phyloP scores from a whole-genome alignment of 1,140 invertebrate genomes.

The Pinna nobilis region DNA sequence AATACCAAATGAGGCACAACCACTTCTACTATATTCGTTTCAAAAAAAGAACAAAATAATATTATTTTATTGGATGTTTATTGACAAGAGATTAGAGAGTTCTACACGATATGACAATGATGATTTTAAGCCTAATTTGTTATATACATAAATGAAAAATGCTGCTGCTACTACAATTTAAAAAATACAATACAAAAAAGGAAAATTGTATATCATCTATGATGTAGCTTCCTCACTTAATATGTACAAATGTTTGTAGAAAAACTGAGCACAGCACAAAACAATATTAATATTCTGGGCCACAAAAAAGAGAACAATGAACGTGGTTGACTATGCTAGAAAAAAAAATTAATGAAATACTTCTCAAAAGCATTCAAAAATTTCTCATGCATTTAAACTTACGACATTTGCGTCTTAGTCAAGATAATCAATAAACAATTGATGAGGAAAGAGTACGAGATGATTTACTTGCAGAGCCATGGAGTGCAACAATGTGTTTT shows the following conservation, averaged over 20 bases:
- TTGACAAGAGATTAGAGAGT: slow-evolving; percentile 29
- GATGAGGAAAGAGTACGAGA: background rate
- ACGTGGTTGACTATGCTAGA: too few species aligned
- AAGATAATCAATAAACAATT: slow-evolving; percentile 9
- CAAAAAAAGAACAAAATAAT: slow-evolving; percentile 2
- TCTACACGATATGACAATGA: slow-evolving; percentile 28
- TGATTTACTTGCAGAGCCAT: slow-evolving; percentile 40
- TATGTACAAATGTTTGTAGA: slow-evolving; percentile 27
- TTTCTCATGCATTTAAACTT: slow-evolving; percentile 17
- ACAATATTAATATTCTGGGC: slow-evolving; percentile 9
- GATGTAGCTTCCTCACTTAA: slow-evolving; percentile 7
- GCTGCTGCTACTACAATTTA: slow-evolving; percentile 22
- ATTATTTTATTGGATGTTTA: slow-evolving; percentile 19
- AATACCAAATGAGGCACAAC: slow-evolving; percentile 14
- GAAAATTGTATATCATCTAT: slow-evolving; percentile 19
- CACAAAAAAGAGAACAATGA: slow-evolving; percentile 8
- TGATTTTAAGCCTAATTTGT: slow-evolving; percentile 6
- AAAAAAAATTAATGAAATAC: too few species aligned
- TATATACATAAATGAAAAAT: slow-evolving; percentile 21
- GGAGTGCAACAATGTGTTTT: slow-evolving; percentile 58
- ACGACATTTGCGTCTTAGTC: too few species aligned
- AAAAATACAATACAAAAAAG: slow-evolving; percentile 33
- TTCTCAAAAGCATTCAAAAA: slow-evolving; percentile 22
- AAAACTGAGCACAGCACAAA: slow-evolving; percentile 43
- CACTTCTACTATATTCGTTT: background rate